These are phyloP conservation scores for Capitella teleta DNA, from an alignment of 1,140 invertebrate species.

Conservation along the genomic window DNA sequence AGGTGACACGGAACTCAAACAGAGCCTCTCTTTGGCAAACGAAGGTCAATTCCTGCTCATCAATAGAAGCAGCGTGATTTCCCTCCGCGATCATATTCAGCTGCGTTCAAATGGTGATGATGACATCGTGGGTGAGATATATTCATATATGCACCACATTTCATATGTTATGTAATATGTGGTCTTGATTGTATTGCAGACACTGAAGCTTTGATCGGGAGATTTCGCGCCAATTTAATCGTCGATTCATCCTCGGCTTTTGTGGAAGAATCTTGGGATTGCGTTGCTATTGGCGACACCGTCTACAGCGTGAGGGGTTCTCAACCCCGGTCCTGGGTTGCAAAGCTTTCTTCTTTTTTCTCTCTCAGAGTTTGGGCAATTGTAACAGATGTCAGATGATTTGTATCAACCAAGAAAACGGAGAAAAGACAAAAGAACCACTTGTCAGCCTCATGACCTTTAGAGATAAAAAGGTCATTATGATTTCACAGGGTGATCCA, in stretches of 20 bases:
- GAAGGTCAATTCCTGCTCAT: constrained; percentile 79
- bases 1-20: not conserved
- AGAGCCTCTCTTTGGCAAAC: constrained; percentile 61
- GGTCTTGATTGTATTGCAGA: constrained; percentile 24
- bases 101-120: constrained; percentile 32
- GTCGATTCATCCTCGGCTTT: constrained; percentile 47
- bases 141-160: not conserved
- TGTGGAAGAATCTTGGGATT: constrained; percentile 63
- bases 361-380: constrained; percentile 54
- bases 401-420: constrained; percentile 76
- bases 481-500: not conserved
- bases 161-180: not conserved
- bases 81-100: constrained; percentile 52
- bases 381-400: constrained; percentile 89
- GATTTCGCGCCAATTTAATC: constrained; percentile 53
- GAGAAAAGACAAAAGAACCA: constrained; percentile 67
- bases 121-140: not conserved
- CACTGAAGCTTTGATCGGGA: constrained; percentile 39
- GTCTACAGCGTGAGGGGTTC: constrained; percentile 54
- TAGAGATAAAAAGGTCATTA: not conserved
- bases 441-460: constrained; percentile 34
- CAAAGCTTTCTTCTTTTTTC: constrained; percentile 6
- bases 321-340: not conserved
- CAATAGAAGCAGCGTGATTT: constrained; percentile 61
- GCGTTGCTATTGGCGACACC: constrained; percentile 56